Conservation (phyloP, 1,140 invertebrate species). For the Lepidurus apus region DNA sequence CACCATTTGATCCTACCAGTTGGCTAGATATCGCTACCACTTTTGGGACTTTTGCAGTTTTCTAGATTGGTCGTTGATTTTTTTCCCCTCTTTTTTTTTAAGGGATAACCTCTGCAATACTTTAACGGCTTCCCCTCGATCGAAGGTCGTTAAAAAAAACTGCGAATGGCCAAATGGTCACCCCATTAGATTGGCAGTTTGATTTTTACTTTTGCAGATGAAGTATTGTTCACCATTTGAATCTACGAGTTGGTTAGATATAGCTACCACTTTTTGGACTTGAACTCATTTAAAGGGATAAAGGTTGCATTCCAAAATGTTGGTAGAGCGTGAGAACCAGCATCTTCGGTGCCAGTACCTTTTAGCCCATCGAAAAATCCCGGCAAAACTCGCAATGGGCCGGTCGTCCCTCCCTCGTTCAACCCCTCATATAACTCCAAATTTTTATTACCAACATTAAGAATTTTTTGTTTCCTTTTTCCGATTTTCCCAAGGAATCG, state of each 20-base stretch:
- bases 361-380: neutral
- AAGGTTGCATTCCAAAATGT: neutral
- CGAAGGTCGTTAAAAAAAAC: neutral
- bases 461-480: constrained; percentile 8
- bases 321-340: constrained; percentile 4
- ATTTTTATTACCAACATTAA: constrained; percentile 18
- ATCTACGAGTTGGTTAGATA: neutral
- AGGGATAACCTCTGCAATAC: neutral
- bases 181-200: too few relatives aligned
- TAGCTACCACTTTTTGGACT: neutral
- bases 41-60: too few relatives aligned
- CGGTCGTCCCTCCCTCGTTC: neutral
- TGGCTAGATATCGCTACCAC: too few relatives aligned
- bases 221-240: neutral
- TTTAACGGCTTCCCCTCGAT: neutral
- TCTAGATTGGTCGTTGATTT: too few relatives aligned
- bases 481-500: neutral
- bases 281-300: neutral
- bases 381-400: neutral
- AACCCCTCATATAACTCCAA: constrained; percentile 15
- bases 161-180: neutral
- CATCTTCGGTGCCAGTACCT: neutral
- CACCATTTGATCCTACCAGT: too few relatives aligned
- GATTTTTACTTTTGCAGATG: too few relatives aligned
- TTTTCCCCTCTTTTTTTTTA: too few relatives aligned